A percentile compares a stretch with the other conserved stretches of the same genome.
Conservation (phyloP, 1,140 invertebrate species). For the Atta colombica region DNA sequence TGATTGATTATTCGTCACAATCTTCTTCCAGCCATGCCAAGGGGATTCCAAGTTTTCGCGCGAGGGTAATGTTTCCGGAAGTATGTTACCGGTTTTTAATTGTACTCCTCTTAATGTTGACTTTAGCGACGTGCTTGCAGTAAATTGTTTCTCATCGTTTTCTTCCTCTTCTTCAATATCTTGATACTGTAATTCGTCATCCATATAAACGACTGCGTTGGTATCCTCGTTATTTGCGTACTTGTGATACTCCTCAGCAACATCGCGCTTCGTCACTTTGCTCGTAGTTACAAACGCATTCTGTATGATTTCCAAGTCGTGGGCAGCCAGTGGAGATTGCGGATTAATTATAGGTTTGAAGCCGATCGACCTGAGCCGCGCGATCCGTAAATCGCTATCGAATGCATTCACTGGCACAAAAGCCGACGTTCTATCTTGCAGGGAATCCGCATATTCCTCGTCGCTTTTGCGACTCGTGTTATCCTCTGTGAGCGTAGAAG, state of each 20-base stretch:
- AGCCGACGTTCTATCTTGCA: conserved; percentile 73
- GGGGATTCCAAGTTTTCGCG: conserved; percentile 75
- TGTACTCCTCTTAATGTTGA: neutral
- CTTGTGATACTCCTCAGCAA: conserved; percentile 82
- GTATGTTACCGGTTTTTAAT: neutral
- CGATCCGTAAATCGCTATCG: conserved; percentile 79
- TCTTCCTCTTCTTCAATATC: conserved; percentile 79
- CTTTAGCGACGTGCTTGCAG: conserved; percentile 3
- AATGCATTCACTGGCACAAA: conserved; percentile 82
- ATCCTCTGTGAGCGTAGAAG: neutral
- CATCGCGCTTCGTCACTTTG: conserved; percentile 72
- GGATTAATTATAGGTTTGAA: conserved; percentile 81
- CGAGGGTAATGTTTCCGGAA: conserved; percentile 47
- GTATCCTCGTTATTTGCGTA: conserved; percentile 83
- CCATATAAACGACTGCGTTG: conserved; percentile 82
- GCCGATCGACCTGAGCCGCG: conserved; percentile 82
- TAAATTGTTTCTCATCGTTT: conserved; percentile 66
- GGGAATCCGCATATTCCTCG: neutral
- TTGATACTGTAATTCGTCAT: conserved; percentile 82
- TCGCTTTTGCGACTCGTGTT: neutral
- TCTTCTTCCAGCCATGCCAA: conserved; percentile 84
- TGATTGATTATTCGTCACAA: conserved; percentile 68
- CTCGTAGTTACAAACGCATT: neutral
- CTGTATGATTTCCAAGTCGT: neutral
- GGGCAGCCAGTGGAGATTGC: neutral